Conservation (phyloP, 2,113 vertebrate species). For the Corythornis cristatus region DNA sequence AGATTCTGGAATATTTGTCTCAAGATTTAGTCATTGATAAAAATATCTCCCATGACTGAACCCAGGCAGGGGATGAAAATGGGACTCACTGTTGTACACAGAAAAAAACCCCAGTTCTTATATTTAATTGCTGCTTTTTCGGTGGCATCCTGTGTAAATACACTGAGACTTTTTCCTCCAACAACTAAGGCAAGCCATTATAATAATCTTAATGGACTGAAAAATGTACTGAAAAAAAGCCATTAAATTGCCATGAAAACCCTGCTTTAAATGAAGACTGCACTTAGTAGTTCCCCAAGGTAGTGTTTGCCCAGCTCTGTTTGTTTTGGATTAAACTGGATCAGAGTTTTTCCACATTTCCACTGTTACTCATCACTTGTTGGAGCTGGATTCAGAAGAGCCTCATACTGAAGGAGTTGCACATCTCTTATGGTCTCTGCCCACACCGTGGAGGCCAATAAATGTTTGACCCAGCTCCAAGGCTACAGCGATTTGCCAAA, state of each 20-base stretch:
- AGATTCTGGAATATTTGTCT: background rate
- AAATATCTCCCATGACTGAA: background rate
- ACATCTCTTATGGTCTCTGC: background rate
- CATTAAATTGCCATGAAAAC: background rate
- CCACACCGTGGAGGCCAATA: background rate
- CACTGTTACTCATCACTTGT: background rate
- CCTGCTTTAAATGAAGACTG: background rate
- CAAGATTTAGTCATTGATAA: background rate
- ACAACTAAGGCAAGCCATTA: background rate
- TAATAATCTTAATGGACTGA: background rate
- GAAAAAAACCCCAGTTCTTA: background rate
- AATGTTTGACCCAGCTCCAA: background rate
- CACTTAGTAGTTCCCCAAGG: background rate
- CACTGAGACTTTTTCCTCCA: background rate
- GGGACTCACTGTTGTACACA: background rate
- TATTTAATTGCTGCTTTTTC: background rate
- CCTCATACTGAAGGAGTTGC: background rate
- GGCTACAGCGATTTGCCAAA: conserved; percentile 4
- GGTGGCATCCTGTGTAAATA: background rate
- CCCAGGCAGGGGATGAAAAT: background rate
- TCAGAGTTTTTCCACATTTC: background rate
- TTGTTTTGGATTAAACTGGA: conserved; percentile 20
- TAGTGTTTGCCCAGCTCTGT: background rate
- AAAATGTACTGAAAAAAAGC: background rate
- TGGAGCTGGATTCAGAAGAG: background rate